Evolutionary conservation across 2,113 vertebrate genomes (phyloP), one percentile per base, ranked within the genome.

Genomic region (Coptodon bakossiorum): DNA sequence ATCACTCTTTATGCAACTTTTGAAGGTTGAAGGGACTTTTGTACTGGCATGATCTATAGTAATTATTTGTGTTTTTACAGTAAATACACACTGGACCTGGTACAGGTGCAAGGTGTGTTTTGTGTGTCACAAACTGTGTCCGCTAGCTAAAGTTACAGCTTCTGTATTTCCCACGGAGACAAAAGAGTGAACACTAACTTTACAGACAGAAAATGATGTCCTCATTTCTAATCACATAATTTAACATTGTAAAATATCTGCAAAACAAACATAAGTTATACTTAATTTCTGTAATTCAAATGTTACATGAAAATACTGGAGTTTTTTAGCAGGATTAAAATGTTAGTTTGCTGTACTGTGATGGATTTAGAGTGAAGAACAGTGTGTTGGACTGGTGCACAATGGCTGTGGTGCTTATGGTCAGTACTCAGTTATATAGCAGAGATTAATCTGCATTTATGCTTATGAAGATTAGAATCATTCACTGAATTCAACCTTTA

Each of bases 1-100:
- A 7, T 73, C 68, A 73, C 8, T 48, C 24, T 48, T 76, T 40
- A 27, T 48, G 24, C 14, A 38, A 68, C 11, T 11, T 13, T 22
- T 68, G 63, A 36, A 68, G 11, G 11, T 13, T 38, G 19, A 68
- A 68, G 34, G 0, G 0, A 68, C 34, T 38, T 68, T 38, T 0
- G 19, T 0, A 38, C 63, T 38, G 63, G 0, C 2, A 38, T 13
- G 19, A 13, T 22, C 19, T 38, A 38, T 2, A 68, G 34, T 12
- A 68, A 38, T 68, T 38, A n/a, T 68, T 68, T 38, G 4, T 0
- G 0, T 38, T 68, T 0, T 71, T 71, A 2, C n/a, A 24, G 5
- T 22, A 71, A 71, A 71, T 43, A 43, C 36, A 40, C 0, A 14
- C 63, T 43, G 63, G 2, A 40, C n/a, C n/a, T 43, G 36, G n/a